phyloP scores from a whole-genome alignment of 2,113 vertebrate species.

The Onychostruthus taczanowskii region DNA sequence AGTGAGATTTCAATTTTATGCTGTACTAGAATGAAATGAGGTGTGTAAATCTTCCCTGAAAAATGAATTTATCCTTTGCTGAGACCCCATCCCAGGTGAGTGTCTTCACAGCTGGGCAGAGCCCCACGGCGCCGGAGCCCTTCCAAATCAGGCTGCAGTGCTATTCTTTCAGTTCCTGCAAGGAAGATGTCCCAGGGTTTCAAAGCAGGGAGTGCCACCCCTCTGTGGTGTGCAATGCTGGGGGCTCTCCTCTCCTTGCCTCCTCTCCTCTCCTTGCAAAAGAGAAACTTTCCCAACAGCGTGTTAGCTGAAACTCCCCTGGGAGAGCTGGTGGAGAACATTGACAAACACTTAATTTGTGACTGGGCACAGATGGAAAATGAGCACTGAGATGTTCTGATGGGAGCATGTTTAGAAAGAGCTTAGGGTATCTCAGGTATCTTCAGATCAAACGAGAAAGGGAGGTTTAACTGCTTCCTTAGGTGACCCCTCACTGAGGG shows the following conservation, averaged over 20 bases:
- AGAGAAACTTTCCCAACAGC: neutral
- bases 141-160: neutral
- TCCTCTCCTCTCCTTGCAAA: neutral
- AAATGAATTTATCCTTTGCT: neutral
- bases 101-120: neutral
- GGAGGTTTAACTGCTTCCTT: neutral
- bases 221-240: neutral
- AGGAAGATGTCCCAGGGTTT: neutral
- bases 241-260: neutral
- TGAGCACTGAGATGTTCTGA: neutral
- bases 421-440: neutral
- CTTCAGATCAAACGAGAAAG: neutral
- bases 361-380: neutral
- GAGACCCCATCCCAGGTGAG: neutral
- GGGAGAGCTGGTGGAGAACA: neutral
- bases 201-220: neutral
- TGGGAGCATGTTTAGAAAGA: neutral
- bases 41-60: neutral
- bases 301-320: neutral
- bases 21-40: neutral
- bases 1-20: neutral
- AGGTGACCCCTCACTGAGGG: neutral
- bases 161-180: neutral
- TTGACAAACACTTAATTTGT: neutral
- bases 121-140: neutral